Percentiles rank a stretch among this genome's conserved stretches.
Evolutionary conservation across 2,797 vertebrate genomes (phyloP).

Genomic region (Poecilia wingei): DNA sequence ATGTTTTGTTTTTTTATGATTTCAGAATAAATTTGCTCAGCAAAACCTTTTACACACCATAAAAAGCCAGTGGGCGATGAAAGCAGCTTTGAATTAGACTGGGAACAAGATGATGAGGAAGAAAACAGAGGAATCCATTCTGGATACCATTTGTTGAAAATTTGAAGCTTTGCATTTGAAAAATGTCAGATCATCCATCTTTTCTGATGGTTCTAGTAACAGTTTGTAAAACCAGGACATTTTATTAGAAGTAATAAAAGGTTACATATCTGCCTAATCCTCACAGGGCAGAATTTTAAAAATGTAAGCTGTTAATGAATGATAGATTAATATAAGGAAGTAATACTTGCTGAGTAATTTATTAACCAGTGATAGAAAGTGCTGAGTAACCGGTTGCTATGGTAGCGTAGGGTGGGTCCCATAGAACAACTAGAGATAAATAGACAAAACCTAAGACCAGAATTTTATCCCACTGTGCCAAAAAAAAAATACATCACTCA

Average conservation of each 20-base stretch:
- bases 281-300: not conserved
- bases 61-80: not conserved
- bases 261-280: not conserved
- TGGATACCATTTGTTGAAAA: not conserved
- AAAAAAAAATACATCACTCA: not conserved
- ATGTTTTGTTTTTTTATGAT: not conserved
- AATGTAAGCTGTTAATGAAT: not conserved
- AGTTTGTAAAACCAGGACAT: not conserved
- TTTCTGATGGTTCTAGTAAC: not conserved
- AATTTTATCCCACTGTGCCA: not conserved
- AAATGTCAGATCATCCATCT: not conserved
- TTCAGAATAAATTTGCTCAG: not conserved
- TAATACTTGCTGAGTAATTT: not conserved
- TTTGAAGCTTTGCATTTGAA: not conserved
- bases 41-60: not conserved
- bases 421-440: not conserved
- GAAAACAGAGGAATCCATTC: not conserved
- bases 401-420: not conserved
- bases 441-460: not conserved
- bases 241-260: not conserved
- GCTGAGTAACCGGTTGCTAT: not conserved
- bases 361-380: not conserved
- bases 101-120: not conserved
- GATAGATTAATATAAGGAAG: not conserved
- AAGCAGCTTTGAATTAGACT: not conserved